Evolutionary conservation across 2,888 invertebrate species (phyloP).

Genomic region (Ennomos erosarius): DNA sequence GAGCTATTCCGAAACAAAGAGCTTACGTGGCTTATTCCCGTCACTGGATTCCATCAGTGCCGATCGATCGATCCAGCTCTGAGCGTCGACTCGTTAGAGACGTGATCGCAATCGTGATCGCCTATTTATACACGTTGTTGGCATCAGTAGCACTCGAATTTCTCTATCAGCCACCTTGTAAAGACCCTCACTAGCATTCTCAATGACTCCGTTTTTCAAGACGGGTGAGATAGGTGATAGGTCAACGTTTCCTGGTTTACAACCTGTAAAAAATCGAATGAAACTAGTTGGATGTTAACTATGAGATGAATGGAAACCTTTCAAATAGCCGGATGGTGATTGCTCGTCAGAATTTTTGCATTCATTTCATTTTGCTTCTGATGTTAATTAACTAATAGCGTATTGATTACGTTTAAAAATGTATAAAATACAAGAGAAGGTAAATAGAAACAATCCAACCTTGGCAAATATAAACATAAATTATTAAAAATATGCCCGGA

Average conservation of each 20-base stretch:
- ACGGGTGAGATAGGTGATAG: conserved; percentile 17
- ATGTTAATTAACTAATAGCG: conserved; percentile 28
- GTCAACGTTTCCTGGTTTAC: conserved; percentile 59
- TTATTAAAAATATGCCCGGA: too few relatives aligned
- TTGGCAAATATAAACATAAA: too few relatives aligned
- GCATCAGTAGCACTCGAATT: conserved; percentile 63
- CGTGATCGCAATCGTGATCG: conserved; percentile 81
- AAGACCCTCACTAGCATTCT: conserved; percentile 47
- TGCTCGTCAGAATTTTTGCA: conserved; percentile 54
- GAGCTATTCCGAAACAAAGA: conserved; percentile 43
- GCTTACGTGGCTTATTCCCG: conserved; percentile 38
- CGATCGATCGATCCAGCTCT: conserved; percentile 65
- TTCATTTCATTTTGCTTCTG: conserved; percentile 21
- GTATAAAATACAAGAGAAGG: too few relatives aligned
- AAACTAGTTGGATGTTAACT: conserved; percentile 71
- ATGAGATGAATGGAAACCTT: conserved; percentile 68
- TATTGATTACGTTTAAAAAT: background rate
- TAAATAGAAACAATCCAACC: too few relatives aligned
- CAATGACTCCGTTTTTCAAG: conserved; percentile 26
- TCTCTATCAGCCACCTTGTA: conserved; percentile 53
- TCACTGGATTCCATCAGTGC: conserved; percentile 59
- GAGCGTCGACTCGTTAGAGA: conserved; percentile 79
- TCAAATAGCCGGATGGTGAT: conserved; percentile 62
- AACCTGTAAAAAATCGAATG: conserved; percentile 60
- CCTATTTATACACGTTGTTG: conserved; percentile 81